These are phyloP conservation scores for Platyrinchus mystaceus DNA, from an alignment of 2,797 vertebrate genomes.

Conservation along the genomic window DNA sequence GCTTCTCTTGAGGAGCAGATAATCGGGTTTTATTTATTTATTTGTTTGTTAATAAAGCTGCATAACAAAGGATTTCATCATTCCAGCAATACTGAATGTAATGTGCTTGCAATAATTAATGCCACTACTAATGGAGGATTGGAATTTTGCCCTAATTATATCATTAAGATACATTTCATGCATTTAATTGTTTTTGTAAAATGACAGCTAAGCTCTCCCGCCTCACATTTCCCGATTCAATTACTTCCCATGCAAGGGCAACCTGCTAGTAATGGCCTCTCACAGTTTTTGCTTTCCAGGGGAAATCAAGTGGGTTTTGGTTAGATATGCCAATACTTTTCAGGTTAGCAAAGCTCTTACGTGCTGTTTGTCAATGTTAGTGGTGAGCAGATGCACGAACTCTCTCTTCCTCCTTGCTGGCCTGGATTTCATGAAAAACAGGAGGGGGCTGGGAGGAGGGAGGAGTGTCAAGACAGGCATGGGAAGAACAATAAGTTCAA, in stretches of 20 bases:
- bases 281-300: constrained; percentile 48
- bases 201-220: constrained; percentile 57
- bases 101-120: constrained; percentile 48
- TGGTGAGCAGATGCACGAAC: not conserved
- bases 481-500: not conserved
- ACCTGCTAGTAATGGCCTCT: constrained; percentile 38
- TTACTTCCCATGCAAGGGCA: constrained; percentile 25
- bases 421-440: not conserved
- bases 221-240: constrained; percentile 38
- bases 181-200: constrained; percentile 56
- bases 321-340: constrained; percentile 21
- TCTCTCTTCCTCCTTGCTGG: not conserved
- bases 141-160: constrained; percentile 63
- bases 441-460: not conserved
- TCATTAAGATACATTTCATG: constrained; percentile 61
- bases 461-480: not conserved
- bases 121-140: constrained; percentile 36
- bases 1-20: not conserved
- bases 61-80: not conserved
- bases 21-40: not conserved
- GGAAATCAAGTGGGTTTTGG: constrained; percentile 45
- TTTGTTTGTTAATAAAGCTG: not conserved
- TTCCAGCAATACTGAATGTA: not conserved
- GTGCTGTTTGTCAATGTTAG: constrained; percentile 13
- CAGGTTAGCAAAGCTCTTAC: constrained; percentile 23